A percentile compares a stretch with the other conserved stretches of the same genome.
phyloP scores from a whole-genome alignment of 2,797 vertebrate species.

The Enteromius viviparus region DNA sequence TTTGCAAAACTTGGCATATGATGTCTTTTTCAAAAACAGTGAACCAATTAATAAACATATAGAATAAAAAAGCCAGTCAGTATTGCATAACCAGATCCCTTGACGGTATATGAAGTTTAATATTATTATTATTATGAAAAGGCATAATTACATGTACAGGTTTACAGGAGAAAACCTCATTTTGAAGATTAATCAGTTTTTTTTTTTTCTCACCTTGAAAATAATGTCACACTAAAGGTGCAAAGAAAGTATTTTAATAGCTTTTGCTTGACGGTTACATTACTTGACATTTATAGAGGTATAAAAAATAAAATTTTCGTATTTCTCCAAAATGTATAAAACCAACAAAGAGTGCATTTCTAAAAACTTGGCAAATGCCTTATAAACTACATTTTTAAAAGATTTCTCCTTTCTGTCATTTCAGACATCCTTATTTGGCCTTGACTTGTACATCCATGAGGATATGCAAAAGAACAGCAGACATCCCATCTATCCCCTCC shows the following conservation, averaged over 20 bases:
- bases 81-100: not conserved
- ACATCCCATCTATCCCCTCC: not conserved
- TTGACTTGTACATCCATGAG: not conserved
- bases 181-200: not conserved
- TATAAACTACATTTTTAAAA: not conserved
- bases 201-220: not conserved
- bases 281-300: constrained; percentile 12
- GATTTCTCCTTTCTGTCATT: not conserved
- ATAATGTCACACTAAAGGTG: not conserved
- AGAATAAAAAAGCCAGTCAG: not conserved
- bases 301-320: not conserved
- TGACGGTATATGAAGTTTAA: not conserved
- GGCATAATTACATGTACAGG: not conserved
- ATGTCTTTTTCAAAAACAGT: too few relatives aligned
- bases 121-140: not conserved
- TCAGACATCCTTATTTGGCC: not conserved
- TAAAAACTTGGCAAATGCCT: not conserved
- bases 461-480: not conserved
- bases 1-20: not conserved
- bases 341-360: constrained; percentile 4
- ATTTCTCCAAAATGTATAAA: constrained; percentile 6
- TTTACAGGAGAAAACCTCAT: not conserved
- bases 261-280: not conserved
- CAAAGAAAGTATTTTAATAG: constrained; percentile 8
- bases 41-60: too few relatives aligned